Conservation (phyloP, 1,140 invertebrate species). For the Scaptomyza montana region DNA sequence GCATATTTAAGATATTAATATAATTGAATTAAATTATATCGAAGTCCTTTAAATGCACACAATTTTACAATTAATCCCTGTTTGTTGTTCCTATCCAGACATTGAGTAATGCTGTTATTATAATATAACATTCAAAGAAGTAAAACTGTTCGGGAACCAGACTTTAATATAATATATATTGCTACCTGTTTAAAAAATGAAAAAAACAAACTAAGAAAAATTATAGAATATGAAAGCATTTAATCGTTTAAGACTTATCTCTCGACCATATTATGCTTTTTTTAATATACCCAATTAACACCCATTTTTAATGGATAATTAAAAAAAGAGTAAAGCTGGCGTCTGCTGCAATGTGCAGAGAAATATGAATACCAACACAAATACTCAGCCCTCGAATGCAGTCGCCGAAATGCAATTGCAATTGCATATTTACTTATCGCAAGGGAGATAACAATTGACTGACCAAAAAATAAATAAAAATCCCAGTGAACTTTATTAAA, state of each 20-base stretch:
- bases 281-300: too few species aligned
- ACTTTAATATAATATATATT: too few species aligned
- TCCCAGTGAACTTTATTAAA: slow-evolving; percentile 75
- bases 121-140: not conserved
- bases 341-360: slow-evolving; percentile 3
- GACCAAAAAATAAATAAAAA: slow-evolving; percentile 45
- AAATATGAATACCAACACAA: slow-evolving; percentile 37
- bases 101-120: slow-evolving; percentile 15
- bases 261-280: too few species aligned
- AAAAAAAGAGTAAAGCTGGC: slow-evolving; percentile 15
- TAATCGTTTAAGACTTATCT: too few species aligned
- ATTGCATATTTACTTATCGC: slow-evolving; percentile 72
- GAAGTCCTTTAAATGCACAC: slow-evolving; percentile 22
- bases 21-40: slow-evolving; percentile 34
- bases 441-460: slow-evolving; percentile 73
- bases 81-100: slow-evolving; percentile 49
- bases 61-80: slow-evolving; percentile 59
- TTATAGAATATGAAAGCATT: too few species aligned
- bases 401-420: slow-evolving; percentile 50
- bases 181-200: too few species aligned
- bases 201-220: not conserved
- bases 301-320: not conserved
- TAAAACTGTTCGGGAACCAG: not conserved
- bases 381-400: slow-evolving; percentile 39
- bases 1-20: not conserved